Conservation (phyloP, 2,113 vertebrate genomes). For the Tetraodon nigroviridis region DNA sequence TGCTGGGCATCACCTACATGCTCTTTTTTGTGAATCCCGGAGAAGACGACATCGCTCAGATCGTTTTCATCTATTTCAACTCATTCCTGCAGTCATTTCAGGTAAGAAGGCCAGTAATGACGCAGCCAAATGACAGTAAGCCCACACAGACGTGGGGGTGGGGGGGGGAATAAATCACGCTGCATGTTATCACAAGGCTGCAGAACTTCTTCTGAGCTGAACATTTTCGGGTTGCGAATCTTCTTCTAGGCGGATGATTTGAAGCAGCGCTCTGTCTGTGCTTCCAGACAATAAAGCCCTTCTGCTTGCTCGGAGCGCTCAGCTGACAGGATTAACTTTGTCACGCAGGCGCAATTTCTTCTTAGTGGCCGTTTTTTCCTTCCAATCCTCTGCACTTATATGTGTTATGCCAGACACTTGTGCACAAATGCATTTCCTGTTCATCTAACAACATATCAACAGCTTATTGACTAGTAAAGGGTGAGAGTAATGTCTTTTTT, state of each 20-base stretch:
- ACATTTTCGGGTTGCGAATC: constrained; percentile 3
- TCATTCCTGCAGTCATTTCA: constrained; percentile 98
- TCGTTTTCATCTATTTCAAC: constrained; percentile 99
- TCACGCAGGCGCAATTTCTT: constrained; percentile 28
- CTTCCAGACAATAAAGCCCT: constrained; percentile 3
- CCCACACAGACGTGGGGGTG: too few species aligned
- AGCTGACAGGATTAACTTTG: constrained; percentile 32
- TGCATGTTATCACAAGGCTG: neutral
- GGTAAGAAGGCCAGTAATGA: constrained; percentile 69
- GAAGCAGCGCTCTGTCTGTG: constrained; percentile 28
- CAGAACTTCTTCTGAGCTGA: neutral
- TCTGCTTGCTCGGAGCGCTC: constrained; percentile 23
- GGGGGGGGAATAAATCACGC: constrained; percentile 6
- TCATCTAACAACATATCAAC: constrained; percentile 1
- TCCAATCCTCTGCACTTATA: neutral
- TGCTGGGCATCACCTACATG: constrained; percentile 97
- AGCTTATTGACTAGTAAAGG: neutral
- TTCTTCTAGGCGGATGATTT: constrained; percentile 30
- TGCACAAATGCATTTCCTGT: neutral
- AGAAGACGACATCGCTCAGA: constrained; percentile 94
- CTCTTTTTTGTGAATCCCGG: constrained; percentile 97
- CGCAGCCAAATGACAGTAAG: too few species aligned
- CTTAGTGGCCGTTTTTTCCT: constrained; percentile 17
- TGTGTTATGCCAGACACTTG: neutral
- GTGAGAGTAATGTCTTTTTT: constrained; percentile 29